These are phyloP conservation scores for Copsychus sechellarum DNA, from an alignment of 2,113 vertebrate genomes.

Conservation along the genomic window DNA sequence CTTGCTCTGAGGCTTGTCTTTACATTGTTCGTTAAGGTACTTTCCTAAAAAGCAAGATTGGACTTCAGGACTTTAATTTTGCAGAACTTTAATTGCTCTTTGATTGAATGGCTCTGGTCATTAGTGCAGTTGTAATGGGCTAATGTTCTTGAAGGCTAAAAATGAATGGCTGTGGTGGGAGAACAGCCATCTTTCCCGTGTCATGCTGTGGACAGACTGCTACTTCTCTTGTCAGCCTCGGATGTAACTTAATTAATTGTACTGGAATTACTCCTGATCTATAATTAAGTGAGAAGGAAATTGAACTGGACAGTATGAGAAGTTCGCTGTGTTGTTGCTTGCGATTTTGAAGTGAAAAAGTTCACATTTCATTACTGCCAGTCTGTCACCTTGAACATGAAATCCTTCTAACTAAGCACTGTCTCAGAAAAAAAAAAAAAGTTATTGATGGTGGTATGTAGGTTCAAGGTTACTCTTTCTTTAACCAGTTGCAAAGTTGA, in stretches of 20 bases:
- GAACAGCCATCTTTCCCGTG: background rate
- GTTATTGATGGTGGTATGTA: background rate
- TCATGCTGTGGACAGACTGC: background rate
- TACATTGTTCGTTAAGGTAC: background rate
- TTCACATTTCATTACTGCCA: conserved; percentile 5
- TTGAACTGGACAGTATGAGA: conserved; percentile 55
- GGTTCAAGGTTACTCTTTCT: background rate
- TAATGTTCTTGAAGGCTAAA: conserved; percentile 11
- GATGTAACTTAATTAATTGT: conserved; percentile 62
- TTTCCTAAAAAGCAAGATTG: background rate
- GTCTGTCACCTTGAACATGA: background rate
- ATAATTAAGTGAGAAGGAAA: conserved; percentile 55
- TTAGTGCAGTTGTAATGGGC: background rate
- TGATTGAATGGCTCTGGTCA: background rate
- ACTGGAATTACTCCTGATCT: conserved; percentile 40
- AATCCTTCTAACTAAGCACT: background rate
- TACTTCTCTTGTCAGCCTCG: conserved; percentile 17
- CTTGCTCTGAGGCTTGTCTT: background rate
- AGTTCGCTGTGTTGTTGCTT: conserved; percentile 37
- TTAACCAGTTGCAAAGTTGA: background rate
- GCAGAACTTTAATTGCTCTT: background rate
- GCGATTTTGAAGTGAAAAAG: background rate
- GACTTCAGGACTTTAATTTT: background rate
- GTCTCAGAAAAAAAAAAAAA: background rate
- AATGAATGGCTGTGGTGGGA: background rate